These are phyloP conservation scores for Eclectus roratus DNA, from an alignment of 2,113 vertebrate genomes.

Conservation along the genomic window DNA sequence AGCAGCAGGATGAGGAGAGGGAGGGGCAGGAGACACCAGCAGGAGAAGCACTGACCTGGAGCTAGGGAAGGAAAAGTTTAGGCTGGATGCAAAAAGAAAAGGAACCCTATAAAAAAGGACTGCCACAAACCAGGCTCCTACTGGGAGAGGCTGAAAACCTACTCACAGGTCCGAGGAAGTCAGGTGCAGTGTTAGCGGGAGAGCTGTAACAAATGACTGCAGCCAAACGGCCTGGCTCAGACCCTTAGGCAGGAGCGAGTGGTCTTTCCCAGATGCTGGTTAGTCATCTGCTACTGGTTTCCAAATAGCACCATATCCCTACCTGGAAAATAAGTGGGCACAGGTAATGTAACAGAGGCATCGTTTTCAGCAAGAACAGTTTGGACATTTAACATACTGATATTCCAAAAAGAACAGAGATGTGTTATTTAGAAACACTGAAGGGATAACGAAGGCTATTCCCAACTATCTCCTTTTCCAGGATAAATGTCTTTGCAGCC, in stretches of 20 bases:
- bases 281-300: background rate
- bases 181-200: background rate
- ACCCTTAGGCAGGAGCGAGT: background rate
- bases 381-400: background rate
- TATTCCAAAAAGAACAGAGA: background rate
- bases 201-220: background rate
- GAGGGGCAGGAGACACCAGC: background rate
- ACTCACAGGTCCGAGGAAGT: background rate
- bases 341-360: background rate
- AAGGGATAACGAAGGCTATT: background rate
- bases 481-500: background rate
- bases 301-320: background rate
- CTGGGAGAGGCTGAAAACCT: background rate
- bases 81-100: background rate
- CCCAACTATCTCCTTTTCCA: background rate
- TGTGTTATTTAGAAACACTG: background rate
- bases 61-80: conserved; percentile 12
- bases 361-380: background rate
- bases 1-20: conserved; percentile 12
- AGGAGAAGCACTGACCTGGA: background rate
- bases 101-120: background rate
- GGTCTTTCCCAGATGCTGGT: background rate
- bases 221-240: background rate
- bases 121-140: background rate
- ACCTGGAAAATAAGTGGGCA: background rate